These are phyloP conservation scores for Caenorhabditis doughertyi DNA, from an alignment of 2,888 invertebrate species.

Conservation along the genomic window DNA sequence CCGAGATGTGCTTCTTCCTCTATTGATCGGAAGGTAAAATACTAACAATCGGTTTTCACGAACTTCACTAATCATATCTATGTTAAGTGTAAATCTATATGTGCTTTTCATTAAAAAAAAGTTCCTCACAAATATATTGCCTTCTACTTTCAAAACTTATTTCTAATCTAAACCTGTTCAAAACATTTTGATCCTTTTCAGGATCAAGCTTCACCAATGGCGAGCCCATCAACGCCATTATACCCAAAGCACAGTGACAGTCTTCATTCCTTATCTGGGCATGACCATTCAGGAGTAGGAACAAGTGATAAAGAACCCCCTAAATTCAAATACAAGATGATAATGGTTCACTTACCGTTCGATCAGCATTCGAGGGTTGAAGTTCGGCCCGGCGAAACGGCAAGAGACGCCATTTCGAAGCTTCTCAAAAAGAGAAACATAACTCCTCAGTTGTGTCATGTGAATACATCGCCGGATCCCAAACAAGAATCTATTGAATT, in stretches of 20 bases:
- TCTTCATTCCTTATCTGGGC: slow-evolving; percentile 57
- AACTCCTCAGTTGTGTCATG: slow-evolving; percentile 79
- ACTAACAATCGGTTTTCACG: background rate
- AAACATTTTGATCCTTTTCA: slow-evolving; percentile 5
- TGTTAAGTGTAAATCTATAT: slow-evolving; percentile 6
- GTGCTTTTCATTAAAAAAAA: too few species aligned
- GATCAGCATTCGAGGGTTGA: slow-evolving; percentile 81
- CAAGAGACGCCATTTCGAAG: slow-evolving; percentile 70
- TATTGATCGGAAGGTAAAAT: slow-evolving; percentile 59
- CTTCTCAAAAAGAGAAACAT: slow-evolving; percentile 69
- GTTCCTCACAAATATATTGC: background rate
- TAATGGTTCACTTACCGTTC: slow-evolving; percentile 82
- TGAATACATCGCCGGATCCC: slow-evolving; percentile 76
- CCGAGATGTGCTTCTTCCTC: slow-evolving; percentile 59
- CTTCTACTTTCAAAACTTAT: background rate
- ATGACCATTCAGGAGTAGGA: slow-evolving; percentile 27
- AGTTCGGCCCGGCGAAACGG: slow-evolving; percentile 71
- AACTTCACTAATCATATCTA: background rate
- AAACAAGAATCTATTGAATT: slow-evolving; percentile 70
- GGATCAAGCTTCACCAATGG: slow-evolving; percentile 63
- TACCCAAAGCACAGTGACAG: slow-evolving; percentile 64
- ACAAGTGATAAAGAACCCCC: slow-evolving; percentile 41
- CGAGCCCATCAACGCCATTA: slow-evolving; percentile 59
- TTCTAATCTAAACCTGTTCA: background rate
- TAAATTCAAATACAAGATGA: slow-evolving; percentile 67